Evolutionary conservation across 1,140 invertebrate species (phyloP), one percentile per base, ranked within the genome.

Genomic region (Drosophila guanche): DNA sequence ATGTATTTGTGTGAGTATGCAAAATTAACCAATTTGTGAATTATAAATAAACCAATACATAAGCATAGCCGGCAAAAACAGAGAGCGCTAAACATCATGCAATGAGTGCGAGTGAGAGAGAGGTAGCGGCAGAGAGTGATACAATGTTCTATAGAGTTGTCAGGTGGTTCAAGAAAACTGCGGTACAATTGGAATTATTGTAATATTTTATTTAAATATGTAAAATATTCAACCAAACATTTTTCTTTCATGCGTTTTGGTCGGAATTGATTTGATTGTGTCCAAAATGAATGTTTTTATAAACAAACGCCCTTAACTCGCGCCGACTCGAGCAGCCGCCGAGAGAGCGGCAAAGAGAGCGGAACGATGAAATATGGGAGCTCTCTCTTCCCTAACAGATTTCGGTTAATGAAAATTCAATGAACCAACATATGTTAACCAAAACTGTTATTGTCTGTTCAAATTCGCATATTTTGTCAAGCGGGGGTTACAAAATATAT

Each of bases 31-130:
- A 33, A 50, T 42, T 76, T 77, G 55, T 81, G 58, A 83, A 83
- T 83, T 83, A 83, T 83, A 83, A 83, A 83, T 83, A 83, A 74
- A 74, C 74, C 69, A 83, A 83, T 74, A 83, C 74, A 83, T 40
- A 65, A 69, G 55, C 61, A 83, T 29, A 60, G 74, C 79, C 80
- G 79, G 76, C 61, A 84, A 84, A 83, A 85, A 79, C 80, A 84
- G 76, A 84, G 79, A 83, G 54, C 54, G 53, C 58, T 6, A 43
- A 8, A 43, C 29, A 25, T 57, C n/a, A n/a, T n/a, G n/a, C n/a
- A n/a, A n/a, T 48, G 54, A 73, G 5, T 5, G 27, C 4, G 8
- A 20, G 48, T 20, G 22, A 29, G 58, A 33, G 14, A 47, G 12
- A 20, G 25, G 8, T 16, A 66, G 55, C 52, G 42, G 37, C 2